phyloP scores from a whole-genome alignment of 2,113 vertebrate species.

The Megalops atlanticus region DNA sequence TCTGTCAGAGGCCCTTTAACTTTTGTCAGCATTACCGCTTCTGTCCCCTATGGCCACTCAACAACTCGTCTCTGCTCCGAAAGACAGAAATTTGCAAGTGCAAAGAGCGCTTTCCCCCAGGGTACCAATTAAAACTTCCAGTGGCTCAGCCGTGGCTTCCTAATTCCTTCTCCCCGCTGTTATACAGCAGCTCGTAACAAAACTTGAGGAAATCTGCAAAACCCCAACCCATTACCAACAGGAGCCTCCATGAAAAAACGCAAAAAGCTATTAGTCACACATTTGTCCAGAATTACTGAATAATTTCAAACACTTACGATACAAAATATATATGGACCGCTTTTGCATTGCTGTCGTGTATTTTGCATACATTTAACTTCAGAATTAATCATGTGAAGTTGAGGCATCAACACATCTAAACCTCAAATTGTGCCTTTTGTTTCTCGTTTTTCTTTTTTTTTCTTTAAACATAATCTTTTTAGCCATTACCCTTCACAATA shows the following conservation, averaged over 20 bases:
- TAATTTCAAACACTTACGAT: constrained; percentile 61
- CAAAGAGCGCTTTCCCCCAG: constrained; percentile 57
- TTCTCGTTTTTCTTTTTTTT: background rate
- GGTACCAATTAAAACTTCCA: constrained; percentile 75
- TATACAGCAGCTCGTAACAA: constrained; percentile 51
- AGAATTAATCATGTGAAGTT: constrained; percentile 16
- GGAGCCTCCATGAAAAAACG: constrained; percentile 42
- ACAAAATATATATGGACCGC: constrained; percentile 62
- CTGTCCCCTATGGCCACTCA: constrained; percentile 50
- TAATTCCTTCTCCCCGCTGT: constrained; percentile 36
- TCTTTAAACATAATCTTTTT: background rate
- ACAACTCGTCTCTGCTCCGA: constrained; percentile 58
- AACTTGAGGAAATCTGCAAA: constrained; percentile 51
- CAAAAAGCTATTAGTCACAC: constrained; percentile 67
- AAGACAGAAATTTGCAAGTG: constrained; percentile 64
- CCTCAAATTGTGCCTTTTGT: too few species aligned
- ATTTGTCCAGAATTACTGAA: constrained; percentile 68
- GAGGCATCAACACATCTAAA: too few species aligned
- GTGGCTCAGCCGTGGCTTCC: constrained; percentile 63
- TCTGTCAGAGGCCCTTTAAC: constrained; percentile 33
- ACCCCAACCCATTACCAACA: constrained; percentile 57
- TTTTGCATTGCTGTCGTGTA: constrained; percentile 58
- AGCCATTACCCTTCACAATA: background rate
- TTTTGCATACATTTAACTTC: constrained; percentile 53
- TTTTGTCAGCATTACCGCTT: constrained; percentile 56